These are phyloP conservation scores for Habroteleia sp. DNA, from an alignment of 2,888 invertebrate genomes.

Conservation along the genomic window DNA sequence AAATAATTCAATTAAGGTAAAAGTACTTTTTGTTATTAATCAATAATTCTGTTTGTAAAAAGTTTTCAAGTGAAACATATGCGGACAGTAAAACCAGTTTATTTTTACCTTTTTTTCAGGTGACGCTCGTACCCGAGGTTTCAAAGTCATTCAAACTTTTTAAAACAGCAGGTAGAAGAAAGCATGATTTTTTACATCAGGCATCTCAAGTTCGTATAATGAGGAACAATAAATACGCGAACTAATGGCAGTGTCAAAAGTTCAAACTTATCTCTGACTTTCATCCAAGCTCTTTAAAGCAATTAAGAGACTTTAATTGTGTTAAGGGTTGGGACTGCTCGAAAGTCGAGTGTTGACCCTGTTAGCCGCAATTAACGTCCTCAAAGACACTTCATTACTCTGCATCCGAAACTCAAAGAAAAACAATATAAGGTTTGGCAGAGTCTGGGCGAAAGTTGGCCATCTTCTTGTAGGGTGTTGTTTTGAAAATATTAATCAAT, in stretches of 20 bases:
- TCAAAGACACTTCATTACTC: constrained; percentile 1
- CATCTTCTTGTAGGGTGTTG: constrained; percentile 15
- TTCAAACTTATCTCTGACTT: constrained; percentile 33
- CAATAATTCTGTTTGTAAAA: too few relatives aligned
- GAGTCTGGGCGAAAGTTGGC: constrained; percentile 26
- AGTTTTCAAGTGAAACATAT: too few relatives aligned
- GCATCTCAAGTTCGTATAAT: constrained; percentile 1
- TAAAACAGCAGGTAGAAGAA: too few relatives aligned
- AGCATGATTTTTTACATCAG: not conserved
- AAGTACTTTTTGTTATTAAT: too few relatives aligned
- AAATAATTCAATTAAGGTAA: too few relatives aligned
- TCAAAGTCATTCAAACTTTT: too few relatives aligned
- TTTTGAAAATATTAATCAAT: constrained; percentile 35
- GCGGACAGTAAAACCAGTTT: too few relatives aligned
- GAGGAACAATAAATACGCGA: constrained; percentile 21
- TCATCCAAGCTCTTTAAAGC: constrained; percentile 32
- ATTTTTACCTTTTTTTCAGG: too few relatives aligned
- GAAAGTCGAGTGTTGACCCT: constrained; percentile 37
- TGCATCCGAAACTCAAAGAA: not conserved
- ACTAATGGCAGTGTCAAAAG: constrained; percentile 23
- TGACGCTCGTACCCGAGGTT: too few relatives aligned
- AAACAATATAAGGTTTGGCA: not conserved
- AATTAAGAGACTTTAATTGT: constrained; percentile 48
- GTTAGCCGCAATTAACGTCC: constrained; percentile 38
- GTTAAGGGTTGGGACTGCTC: constrained; percentile 49